These are phyloP conservation scores for Hyles lineata DNA, from an alignment of 2,888 invertebrate genomes.

Conservation along the genomic window DNA sequence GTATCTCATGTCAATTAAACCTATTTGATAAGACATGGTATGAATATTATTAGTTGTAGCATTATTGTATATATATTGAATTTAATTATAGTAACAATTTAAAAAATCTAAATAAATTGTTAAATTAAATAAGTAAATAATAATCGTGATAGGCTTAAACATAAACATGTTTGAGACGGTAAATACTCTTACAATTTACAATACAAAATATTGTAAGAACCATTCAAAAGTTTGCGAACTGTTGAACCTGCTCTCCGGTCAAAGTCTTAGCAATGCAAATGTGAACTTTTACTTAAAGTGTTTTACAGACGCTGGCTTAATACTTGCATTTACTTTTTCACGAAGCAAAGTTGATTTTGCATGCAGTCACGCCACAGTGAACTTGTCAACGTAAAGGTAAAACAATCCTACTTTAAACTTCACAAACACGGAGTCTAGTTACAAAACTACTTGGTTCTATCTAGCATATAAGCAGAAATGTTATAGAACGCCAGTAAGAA, in stretches of 20 bases:
- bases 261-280: background rate
- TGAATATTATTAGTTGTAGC: too few relatives aligned
- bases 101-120: too few relatives aligned
- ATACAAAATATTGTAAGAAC: background rate
- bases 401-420: constrained; percentile 28
- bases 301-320: constrained; percentile 39
- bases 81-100: too few relatives aligned
- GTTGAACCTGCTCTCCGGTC: background rate
- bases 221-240: background rate
- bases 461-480: background rate
- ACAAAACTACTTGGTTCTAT: background rate
- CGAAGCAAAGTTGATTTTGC: constrained; percentile 47
- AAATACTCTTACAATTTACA: background rate
- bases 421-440: constrained; percentile 33
- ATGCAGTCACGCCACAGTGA: constrained; percentile 63
- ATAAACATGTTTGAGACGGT: background rate
- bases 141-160: background rate
- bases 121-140: background rate
- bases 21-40: background rate
- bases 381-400: constrained; percentile 36
- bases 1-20: background rate
- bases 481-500: background rate
- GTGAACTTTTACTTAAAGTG: background rate
- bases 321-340: constrained; percentile 8
- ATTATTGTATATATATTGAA: too few relatives aligned